phyloP scores from a whole-genome alignment of 2,113 vertebrate species.

The Amblyopsis rosae region DNA sequence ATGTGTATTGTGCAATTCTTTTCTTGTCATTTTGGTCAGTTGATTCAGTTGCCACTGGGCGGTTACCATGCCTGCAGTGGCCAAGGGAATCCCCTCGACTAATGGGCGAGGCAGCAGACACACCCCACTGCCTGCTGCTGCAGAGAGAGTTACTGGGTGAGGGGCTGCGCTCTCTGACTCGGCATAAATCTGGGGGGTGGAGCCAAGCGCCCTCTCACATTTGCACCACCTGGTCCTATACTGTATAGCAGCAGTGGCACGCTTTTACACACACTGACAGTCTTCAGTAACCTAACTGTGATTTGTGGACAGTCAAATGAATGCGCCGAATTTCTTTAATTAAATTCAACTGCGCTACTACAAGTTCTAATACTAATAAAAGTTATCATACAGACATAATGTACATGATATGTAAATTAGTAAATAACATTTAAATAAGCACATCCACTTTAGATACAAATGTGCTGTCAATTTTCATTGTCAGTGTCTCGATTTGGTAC shows the following conservation, averaged over 20 bases:
- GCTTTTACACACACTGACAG: constrained; percentile 11
- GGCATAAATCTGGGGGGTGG: constrained; percentile 65
- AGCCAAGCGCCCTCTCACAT: constrained; percentile 40
- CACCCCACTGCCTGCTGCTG: constrained; percentile 67
- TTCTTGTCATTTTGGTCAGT: constrained; percentile 16
- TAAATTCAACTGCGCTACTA: background rate
- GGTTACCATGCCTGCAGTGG: constrained; percentile 64
- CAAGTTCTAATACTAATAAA: too few species aligned
- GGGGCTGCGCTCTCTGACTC: constrained; percentile 65
- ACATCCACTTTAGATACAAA: background rate
- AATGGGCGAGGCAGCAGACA: constrained; percentile 71
- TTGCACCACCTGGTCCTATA: constrained; percentile 30
- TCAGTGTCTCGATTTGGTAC: background rate
- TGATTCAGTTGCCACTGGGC: constrained; percentile 36
- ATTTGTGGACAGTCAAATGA: background rate
- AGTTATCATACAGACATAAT: too few species aligned
- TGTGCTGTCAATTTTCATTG: background rate
- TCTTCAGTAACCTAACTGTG: background rate
- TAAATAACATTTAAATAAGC: background rate
- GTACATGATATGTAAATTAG: too few species aligned
- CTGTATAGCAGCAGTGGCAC: constrained; percentile 11
- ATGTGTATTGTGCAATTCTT: background rate
- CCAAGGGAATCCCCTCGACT: constrained; percentile 64
- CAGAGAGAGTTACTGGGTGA: constrained; percentile 60
- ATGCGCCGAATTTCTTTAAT: background rate